Conservation (phyloP, 2,113 vertebrate species). For the Paradisaea rubra region DNA sequence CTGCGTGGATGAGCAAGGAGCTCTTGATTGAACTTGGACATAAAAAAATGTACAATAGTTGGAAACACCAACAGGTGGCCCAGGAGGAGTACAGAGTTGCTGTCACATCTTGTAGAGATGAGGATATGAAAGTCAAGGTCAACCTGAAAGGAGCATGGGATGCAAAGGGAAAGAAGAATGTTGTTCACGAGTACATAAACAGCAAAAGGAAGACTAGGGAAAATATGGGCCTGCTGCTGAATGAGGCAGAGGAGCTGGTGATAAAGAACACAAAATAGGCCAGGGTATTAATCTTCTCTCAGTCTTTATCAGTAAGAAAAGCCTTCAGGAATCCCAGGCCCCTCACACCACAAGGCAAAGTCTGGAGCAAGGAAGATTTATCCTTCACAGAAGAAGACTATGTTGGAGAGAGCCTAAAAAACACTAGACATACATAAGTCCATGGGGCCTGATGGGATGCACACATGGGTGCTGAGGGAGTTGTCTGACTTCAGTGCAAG, state of each 20-base stretch:
- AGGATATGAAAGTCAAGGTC: neutral
- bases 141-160: neutral
- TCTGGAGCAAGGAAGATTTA: neutral
- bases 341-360: neutral
- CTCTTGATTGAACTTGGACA: neutral
- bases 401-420: neutral
- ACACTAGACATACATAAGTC: rapidly evolving
- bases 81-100: neutral
- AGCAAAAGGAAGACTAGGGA: neutral
- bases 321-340: neutral
- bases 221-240: neutral
- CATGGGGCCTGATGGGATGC: neutral
- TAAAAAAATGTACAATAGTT: neutral
- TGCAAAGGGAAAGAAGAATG: neutral
- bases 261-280: neutral
- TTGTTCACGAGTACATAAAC: neutral
- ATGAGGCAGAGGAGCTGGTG: neutral
- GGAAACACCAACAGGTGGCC: neutral
- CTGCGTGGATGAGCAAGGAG: neutral
- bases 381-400: neutral
- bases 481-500: neutral
- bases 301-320: neutral
- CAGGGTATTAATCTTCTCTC: neutral
- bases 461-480: neutral
- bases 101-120: neutral